A percentile compares a stretch with the other conserved stretches of the same genome.
phyloP scores from a whole-genome alignment of 2,888 invertebrate genomes.

The Dryadula phaetusa region DNA sequence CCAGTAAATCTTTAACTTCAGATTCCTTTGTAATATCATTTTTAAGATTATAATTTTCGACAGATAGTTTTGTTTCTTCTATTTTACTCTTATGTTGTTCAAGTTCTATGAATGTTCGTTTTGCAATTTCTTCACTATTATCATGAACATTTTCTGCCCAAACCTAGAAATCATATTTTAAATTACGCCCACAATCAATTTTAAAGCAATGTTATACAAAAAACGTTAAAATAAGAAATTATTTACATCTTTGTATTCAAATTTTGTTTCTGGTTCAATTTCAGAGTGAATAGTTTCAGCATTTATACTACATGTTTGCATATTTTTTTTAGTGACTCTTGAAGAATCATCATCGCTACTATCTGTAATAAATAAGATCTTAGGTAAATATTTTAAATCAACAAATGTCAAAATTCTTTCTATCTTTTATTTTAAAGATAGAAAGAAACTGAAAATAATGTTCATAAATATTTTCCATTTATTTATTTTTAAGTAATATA shows the following conservation, averaged over 20 bases:
- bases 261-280: conserved; percentile 57
- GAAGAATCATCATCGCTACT: conserved; percentile 76
- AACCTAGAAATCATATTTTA: conserved; percentile 57
- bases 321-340: conserved; percentile 42
- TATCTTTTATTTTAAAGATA: too few relatives aligned
- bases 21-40: conserved; percentile 55
- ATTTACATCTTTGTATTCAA: conserved; percentile 75
- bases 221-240: background rate
- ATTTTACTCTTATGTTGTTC: conserved; percentile 85
- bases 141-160: conserved; percentile 66
- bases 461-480: too few relatives aligned
- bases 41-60: conserved; percentile 76
- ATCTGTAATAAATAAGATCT: conserved; percentile 60
- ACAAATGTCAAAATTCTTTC: too few relatives aligned
- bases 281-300: conserved; percentile 52
- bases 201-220: background rate
- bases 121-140: conserved; percentile 74
- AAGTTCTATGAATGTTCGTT: conserved; percentile 81
- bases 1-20: conserved; percentile 86
- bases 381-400: too few relatives aligned
- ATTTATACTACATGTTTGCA: conserved; percentile 38
- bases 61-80: conserved; percentile 84
- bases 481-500: too few relatives aligned
- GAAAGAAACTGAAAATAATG: background rate
- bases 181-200: background rate